Evolutionary conservation across 2,888 invertebrate genomes (phyloP).

Genomic region (Sarcophaga carnaria): DNA sequence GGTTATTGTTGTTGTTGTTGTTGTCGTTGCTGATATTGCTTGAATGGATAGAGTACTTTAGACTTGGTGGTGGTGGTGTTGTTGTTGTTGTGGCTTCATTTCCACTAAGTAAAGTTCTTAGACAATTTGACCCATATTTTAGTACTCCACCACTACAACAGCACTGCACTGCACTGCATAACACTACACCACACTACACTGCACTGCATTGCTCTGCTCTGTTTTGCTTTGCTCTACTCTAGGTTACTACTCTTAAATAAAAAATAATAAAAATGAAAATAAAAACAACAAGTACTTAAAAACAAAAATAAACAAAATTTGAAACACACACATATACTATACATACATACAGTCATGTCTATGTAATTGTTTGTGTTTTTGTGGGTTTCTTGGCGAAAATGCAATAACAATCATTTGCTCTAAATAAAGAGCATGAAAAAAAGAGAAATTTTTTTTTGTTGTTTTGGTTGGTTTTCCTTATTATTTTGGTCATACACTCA

Average conservation of each 20-base stretch:
- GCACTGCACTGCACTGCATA: background rate
- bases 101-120: constrained; percentile 68
- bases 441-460: constrained; percentile 69
- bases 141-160: constrained; percentile 50
- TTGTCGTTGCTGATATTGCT: constrained; percentile 33
- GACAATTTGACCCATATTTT: constrained; percentile 70
- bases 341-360: background rate
- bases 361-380: constrained; percentile 36
- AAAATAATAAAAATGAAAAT: background rate
- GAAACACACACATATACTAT: background rate
- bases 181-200: background rate
- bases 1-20: constrained; percentile 46
- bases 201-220: background rate
- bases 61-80: constrained; percentile 62
- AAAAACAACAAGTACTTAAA: constrained; percentile 4
- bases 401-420: constrained; percentile 49
- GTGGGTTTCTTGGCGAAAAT: background rate
- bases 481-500: constrained; percentile 56
- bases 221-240: constrained; percentile 47
- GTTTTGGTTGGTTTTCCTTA: constrained; percentile 41
- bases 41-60: constrained; percentile 63
- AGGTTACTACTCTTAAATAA: constrained; percentile 44
- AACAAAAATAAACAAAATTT: constrained; percentile 4
- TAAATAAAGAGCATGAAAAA: constrained; percentile 39
- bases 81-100: constrained; percentile 64